These are phyloP conservation scores for Ridgeia piscesae DNA, from an alignment of 1,140 invertebrate species.

Conservation along the genomic window DNA sequence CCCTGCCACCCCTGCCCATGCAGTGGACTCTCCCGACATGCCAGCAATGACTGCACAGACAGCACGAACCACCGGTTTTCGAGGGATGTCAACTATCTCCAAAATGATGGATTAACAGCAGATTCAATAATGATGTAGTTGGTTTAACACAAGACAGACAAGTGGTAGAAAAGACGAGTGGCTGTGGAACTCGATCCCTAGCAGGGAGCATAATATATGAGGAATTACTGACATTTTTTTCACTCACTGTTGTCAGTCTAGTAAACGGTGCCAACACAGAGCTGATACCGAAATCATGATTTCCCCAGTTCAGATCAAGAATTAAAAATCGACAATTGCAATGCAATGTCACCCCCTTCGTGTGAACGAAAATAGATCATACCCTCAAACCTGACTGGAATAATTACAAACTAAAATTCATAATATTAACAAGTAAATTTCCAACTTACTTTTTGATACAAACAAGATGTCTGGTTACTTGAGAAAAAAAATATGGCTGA, in stretches of 20 bases:
- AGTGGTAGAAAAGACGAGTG: background rate
- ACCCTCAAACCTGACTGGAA: background rate
- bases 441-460: background rate
- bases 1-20: no score
- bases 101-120: constrained; percentile 1
- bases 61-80: background rate
- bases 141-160: background rate
- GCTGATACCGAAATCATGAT: background rate
- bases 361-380: background rate
- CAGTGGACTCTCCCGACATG: background rate
- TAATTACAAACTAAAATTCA: background rate
- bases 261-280: background rate
- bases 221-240: background rate
- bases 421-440: background rate
- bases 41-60: background rate
- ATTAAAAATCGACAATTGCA: background rate
- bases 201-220: background rate
- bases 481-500: background rate
- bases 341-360: background rate
- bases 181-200: background rate
- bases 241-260: background rate
- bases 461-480: background rate
- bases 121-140: background rate
- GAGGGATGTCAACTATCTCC: background rate
- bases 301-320: background rate